These are phyloP conservation scores for Propithecus deckenii DNA, from an alignment of 2,797 vertebrate genomes.

Conservation along the genomic window DNA sequence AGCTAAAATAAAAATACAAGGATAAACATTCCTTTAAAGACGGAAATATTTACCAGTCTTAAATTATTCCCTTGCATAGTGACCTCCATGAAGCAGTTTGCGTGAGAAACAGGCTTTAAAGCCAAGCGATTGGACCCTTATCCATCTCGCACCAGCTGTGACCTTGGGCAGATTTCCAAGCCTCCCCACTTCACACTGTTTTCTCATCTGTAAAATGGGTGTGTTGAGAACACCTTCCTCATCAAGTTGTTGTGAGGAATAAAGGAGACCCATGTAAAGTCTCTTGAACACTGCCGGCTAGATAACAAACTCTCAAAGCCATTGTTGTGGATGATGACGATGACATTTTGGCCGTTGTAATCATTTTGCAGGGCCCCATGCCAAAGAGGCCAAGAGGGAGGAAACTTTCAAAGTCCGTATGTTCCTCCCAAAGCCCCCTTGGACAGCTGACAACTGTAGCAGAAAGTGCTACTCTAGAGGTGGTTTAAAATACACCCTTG, in stretches of 20 bases:
- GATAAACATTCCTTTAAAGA: neutral
- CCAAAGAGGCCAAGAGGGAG: neutral
- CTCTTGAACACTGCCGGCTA: neutral
- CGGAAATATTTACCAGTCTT: neutral
- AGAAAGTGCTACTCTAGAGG: neutral
- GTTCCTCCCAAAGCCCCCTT: neutral
- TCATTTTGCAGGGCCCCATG: neutral
- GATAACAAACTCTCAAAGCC: neutral
- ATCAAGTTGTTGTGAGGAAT: neutral
- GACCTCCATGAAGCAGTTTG: neutral
- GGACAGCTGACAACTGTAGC: neutral
- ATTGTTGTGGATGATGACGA: too few species aligned
- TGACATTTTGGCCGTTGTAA: neutral
- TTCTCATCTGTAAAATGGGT: neutral
- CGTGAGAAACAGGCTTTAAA: neutral
- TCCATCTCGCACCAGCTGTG: neutral
- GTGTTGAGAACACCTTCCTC: neutral
- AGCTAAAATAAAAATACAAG: neutral
- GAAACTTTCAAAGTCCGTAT: neutral
- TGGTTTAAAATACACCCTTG: neutral
- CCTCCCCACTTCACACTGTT: neutral
- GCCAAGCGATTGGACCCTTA: neutral
- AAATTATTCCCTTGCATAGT: neutral
- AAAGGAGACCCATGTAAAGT: fast-evolving
- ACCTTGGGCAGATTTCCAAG: neutral